Percentiles rank a stretch among this genome's conserved stretches.
Evolutionary conservation across 2,888 invertebrate genomes (phyloP).

Genomic region (Oscheius sp.): DNA sequence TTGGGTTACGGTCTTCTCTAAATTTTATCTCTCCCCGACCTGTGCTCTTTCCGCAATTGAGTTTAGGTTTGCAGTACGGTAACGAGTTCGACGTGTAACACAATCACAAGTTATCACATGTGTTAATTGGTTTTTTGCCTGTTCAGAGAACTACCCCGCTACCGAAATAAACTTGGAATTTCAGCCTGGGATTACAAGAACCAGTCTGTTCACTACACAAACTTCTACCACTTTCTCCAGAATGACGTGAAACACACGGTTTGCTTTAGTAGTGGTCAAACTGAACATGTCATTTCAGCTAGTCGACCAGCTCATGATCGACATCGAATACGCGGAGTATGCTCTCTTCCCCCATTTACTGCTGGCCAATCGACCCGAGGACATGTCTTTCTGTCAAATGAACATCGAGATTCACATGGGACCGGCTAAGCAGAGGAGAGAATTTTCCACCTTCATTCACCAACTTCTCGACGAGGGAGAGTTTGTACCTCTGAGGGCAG

Average conservation of each 20-base stretch:
- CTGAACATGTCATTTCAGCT: neutral
- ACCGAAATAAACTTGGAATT: neutral
- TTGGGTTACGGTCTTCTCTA: no score
- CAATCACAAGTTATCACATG: no score
- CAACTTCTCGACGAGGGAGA: constrained; percentile 27
- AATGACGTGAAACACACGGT: constrained; percentile 21
- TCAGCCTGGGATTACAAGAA: constrained; percentile 32
- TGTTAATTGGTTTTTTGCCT: no score
- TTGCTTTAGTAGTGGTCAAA: neutral
- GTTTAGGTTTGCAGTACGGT: no score
- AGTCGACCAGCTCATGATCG: constrained; percentile 56
- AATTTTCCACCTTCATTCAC: constrained; percentile 14
- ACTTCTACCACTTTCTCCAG: constrained; percentile 20
- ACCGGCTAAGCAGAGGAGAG: neutral
- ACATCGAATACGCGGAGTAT: constrained; percentile 56
- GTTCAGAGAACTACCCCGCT: no score
- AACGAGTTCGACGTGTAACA: no score
- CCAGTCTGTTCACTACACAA: constrained; percentile 1
- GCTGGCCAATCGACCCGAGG: constrained; percentile 16
- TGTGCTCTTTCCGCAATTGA: no score
- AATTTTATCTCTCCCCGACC: no score
- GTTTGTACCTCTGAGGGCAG: constrained; percentile 24
- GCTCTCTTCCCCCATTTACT: constrained; percentile 48
- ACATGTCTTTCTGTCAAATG: constrained; percentile 48
- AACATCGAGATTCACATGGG: constrained; percentile 38